Conservation (phyloP, 2,113 vertebrate species). For the Vireo altiloquus region DNA sequence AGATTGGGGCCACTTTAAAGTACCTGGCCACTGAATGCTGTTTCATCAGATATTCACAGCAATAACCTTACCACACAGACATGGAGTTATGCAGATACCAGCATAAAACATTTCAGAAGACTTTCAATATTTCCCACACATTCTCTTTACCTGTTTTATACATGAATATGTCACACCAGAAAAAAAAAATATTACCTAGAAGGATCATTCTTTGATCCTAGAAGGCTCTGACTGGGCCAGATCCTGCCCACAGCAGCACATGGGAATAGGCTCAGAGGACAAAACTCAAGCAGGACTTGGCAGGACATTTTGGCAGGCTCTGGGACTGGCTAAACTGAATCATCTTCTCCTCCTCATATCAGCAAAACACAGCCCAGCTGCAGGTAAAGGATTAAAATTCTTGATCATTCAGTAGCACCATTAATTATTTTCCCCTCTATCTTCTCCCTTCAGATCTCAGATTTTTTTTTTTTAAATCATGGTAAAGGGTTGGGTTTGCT, state of each 20-base stretch:
- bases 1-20: slow-evolving; percentile 61
- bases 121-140: not conserved
- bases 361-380: not conserved
- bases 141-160: not conserved
- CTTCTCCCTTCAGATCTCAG: not conserved
- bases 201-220: not conserved
- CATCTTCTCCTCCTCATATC: not conserved
- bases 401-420: not conserved
- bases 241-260: not conserved
- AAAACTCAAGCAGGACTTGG: not conserved
- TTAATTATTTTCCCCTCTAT: not conserved
- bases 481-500: not conserved
- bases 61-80: slow-evolving; percentile 30
- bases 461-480: not conserved
- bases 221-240: not conserved
- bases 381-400: slow-evolving; percentile 17
- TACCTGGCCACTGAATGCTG: slow-evolving; percentile 45
- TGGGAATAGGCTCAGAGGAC: not conserved
- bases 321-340: not conserved
- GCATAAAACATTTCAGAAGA: not conserved
- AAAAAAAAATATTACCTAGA: not conserved
- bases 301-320: not conserved
- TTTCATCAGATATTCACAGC: slow-evolving; percentile 60
- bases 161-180: not conserved
- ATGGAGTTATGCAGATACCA: not conserved